Evolutionary conservation across 92 coral and sea anemone genomes (phyloP), one percentile per base, ranked within the genome.

Genomic region (Phymanthus crucifer): DNA sequence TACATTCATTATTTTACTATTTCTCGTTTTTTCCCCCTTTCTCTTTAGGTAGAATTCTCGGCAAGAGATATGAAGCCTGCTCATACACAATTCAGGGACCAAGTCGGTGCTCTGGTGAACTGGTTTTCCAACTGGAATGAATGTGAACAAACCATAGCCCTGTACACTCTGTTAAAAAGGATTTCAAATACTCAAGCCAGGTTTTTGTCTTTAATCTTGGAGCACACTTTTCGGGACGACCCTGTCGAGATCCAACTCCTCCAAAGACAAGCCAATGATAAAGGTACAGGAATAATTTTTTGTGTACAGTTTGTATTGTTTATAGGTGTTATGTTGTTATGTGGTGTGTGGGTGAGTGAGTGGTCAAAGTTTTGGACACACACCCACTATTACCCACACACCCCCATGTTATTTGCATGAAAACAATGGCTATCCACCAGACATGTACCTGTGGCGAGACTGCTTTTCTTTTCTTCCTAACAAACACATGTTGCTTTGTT

Each of bases 111-210:
- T 31, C 64, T 96, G 70, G 98, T 93, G 31, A 89, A 84, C 73
- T 96, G 99, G 99, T 96, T 96, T 76, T 85, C 89, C 32, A 87
- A 89, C 83, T 96, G 99, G 99, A 96, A 96, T 45, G 99, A 96
- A 36, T 96, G 99, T 54, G 99, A 96, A 67, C 94, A 92, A 75
- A 96, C 99, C 6, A 96, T 96, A 21, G 99, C 98, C 6, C 85
- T 96, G 32, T 96, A 96, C 83, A 90, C 98, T 8, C 78, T 96
- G 27, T 89, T 96, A 21, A 94, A 86, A 32, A 86, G 97, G 64
- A 96, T 96, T 61, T 89, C 94, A 6, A 94, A 94, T 19, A 96
- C 93, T 4, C 99, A 96, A 78, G 99, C 99, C 19, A 77, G 90
- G 68, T 96, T 96, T 84, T 76, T 96, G 50, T 96, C 99, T 18